Conservation (phyloP, 2,797 vertebrate genomes). For the Balearica regulorum region DNA sequence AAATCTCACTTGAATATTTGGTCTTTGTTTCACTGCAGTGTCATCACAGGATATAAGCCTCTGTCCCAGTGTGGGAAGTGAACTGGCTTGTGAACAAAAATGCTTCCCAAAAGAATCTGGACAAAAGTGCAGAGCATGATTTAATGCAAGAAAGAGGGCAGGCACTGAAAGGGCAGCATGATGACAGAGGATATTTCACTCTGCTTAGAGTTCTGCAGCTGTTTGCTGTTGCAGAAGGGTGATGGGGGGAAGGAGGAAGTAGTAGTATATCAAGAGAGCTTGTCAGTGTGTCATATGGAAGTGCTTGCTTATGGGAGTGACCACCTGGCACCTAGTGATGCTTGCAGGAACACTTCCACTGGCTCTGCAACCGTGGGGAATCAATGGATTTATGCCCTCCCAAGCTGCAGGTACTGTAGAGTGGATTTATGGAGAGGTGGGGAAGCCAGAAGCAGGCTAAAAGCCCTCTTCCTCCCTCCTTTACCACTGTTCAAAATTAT, state of each 20-base stretch:
- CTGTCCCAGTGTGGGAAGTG: neutral
- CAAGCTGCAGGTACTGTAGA: neutral
- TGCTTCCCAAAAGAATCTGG: neutral
- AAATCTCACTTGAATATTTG: neutral
- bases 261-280: neutral
- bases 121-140: neutral
- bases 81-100: neutral
- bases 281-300: neutral
- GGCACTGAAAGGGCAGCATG: neutral
- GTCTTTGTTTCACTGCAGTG: neutral
- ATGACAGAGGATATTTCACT: neutral
- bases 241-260: neutral
- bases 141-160: neutral
- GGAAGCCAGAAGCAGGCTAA: neutral
- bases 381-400: neutral
- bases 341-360: rapidly evolving
- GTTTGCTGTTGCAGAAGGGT: neutral
- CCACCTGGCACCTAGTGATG: neutral
- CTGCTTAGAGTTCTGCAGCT: conserved; percentile 21
- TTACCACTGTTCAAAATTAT: neutral
- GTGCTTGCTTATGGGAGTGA: neutral
- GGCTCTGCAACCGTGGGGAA: neutral
- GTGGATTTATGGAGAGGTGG: neutral
- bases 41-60: neutral
- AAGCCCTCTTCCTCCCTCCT: neutral